Percentiles rank a stretch among this genome's conserved stretches.
phyloP scores from a whole-genome alignment of 2,797 vertebrate species.

The Premnoplex brunnescens region DNA sequence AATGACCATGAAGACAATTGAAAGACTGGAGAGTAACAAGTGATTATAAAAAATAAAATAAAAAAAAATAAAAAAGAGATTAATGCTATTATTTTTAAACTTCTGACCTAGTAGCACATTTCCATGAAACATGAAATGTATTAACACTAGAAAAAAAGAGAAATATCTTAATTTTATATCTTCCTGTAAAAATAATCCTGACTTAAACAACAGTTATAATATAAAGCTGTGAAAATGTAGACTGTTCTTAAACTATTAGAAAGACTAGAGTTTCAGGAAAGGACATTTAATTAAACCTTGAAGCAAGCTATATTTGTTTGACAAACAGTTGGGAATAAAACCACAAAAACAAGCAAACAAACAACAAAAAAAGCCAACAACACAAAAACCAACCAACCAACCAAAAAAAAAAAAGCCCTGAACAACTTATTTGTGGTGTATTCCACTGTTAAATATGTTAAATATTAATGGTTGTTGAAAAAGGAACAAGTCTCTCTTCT shows the following conservation, averaged over 20 bases:
- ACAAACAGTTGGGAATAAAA: not conserved
- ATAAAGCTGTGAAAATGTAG: not conserved
- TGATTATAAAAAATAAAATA: not conserved
- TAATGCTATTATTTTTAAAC: constrained; percentile 15
- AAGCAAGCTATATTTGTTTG: not conserved
- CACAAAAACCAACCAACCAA: not conserved
- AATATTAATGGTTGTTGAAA: not conserved
- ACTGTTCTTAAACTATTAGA: not conserved
- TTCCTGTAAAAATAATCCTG: not conserved
- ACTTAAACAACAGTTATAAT: not conserved
- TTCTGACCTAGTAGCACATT: not conserved
- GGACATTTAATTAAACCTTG: not conserved
- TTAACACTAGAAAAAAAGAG: not conserved
- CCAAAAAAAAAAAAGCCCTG: not conserved
- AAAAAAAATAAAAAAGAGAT: not conserved
- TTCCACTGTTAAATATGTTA: not conserved
- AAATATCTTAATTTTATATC: not conserved
- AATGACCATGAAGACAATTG: not conserved
- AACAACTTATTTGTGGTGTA: not conserved
- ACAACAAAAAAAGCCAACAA: not conserved
- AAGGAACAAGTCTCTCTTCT: not conserved
- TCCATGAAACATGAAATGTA: not conserved
- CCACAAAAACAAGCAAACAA: not conserved
- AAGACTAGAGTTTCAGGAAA: not conserved
- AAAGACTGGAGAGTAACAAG: not conserved